These are phyloP conservation scores for Cebus imitator DNA, from an alignment of 2,113 vertebrate species.

Conservation along the genomic window DNA sequence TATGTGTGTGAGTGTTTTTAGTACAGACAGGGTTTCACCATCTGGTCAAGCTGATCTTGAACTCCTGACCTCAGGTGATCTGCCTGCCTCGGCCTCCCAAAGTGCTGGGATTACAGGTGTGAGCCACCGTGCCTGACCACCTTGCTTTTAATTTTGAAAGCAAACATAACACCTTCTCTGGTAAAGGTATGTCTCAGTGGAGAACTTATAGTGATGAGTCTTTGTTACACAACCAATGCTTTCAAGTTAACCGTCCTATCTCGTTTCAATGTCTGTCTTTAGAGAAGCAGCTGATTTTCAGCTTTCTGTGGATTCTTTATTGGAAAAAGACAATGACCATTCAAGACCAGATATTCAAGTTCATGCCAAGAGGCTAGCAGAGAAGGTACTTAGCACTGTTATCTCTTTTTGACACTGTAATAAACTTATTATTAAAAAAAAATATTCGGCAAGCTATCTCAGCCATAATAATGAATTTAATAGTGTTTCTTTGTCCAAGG, in stretches of 20 bases:
- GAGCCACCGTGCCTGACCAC: too few relatives aligned
- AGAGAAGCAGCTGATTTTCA: slow-evolving; percentile 90
- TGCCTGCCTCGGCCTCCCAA: too few relatives aligned
- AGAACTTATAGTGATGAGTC: not conserved
- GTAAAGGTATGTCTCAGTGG: not conserved
- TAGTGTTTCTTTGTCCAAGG: slow-evolving; percentile 16
- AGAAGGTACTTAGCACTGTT: slow-evolving; percentile 83
- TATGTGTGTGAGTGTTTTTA: too few relatives aligned
- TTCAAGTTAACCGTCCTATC: not conserved
- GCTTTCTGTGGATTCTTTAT: slow-evolving; percentile 85
- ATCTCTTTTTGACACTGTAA: slow-evolving; percentile 20
- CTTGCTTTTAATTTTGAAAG: slow-evolving; percentile 27
- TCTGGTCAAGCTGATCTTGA: too few relatives aligned
- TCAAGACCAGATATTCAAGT: slow-evolving; percentile 81
- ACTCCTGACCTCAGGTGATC: too few relatives aligned
- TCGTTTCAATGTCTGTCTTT: not conserved
- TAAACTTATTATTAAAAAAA: not conserved
- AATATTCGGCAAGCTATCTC: not conserved
- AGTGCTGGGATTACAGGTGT: too few relatives aligned
- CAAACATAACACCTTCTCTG: not conserved
- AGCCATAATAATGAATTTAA: slow-evolving; percentile 34
- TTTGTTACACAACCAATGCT: not conserved
- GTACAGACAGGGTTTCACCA: too few relatives aligned
- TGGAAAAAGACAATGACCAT: slow-evolving; percentile 64
- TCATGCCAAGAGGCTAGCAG: slow-evolving; percentile 85